Conservation (phyloP, 2,888 invertebrate genomes). For the Eupithecia pulchellata region DNA sequence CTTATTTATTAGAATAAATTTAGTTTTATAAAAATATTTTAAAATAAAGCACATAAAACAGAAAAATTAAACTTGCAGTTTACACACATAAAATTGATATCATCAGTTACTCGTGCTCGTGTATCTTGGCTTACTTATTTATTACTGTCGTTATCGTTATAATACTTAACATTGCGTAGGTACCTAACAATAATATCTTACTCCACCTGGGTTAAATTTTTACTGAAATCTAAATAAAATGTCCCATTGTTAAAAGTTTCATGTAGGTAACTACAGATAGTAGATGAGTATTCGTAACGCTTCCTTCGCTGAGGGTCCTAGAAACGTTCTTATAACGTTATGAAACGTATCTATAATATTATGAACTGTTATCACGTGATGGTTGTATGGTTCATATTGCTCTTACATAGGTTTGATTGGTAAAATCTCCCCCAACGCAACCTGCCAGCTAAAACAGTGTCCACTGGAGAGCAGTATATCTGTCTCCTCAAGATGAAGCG, state of each 20-base stretch:
- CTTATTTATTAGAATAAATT: no score
- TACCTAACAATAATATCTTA: neutral
- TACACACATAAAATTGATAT: no score
- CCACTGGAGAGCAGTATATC: conserved; percentile 12
- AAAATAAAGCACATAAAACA: no score
- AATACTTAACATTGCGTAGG: neutral
- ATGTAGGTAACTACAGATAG: neutral
- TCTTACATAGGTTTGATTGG: neutral
- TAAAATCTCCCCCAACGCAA: neutral
- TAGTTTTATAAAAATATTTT: no score
- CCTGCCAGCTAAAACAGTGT: neutral
- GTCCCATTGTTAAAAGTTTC: neutral
- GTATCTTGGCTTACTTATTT: no score
- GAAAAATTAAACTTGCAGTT: no score
- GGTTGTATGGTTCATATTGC: no score
- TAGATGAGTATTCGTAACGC: neutral
- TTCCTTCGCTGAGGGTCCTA: neutral
- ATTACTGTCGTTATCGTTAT: no score
- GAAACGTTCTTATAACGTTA: neutral
- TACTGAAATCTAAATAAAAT: neutral
- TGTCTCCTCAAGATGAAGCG: conserved; percentile 18
- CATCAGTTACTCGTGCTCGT: no score
- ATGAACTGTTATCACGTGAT: neutral
- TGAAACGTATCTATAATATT: neutral
- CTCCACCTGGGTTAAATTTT: neutral